phyloP scores from a whole-genome alignment of 2,888 invertebrate genomes.

The Seira musarum region DNA sequence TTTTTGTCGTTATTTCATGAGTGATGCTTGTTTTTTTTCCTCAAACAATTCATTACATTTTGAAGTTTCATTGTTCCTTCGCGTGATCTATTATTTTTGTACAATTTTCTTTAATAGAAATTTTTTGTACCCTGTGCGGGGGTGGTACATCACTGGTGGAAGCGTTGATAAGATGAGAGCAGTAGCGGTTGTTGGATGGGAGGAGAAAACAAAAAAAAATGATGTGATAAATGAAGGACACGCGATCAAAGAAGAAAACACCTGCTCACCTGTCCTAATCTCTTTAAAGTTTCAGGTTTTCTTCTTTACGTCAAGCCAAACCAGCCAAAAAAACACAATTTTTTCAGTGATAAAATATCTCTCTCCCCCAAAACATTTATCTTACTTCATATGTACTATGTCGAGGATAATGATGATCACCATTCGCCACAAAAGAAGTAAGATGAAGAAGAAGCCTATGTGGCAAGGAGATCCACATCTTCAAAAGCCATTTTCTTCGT shows the following conservation, averaged over 20 bases:
- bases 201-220: slow-evolving; percentile 41
- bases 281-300: slow-evolving; percentile 19
- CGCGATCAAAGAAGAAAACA: slow-evolving; percentile 58
- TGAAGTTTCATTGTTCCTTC: slow-evolving; percentile 11
- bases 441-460: neutral
- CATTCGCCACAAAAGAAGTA: slow-evolving; percentile 2
- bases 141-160: neutral
- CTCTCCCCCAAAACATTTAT: neutral
- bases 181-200: slow-evolving; percentile 26
- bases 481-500: slow-evolving; percentile 16
- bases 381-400: slow-evolving; percentile 10
- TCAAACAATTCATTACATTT: slow-evolving; percentile 23
- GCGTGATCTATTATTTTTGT: slow-evolving; percentile 13
- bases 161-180: slow-evolving; percentile 1
- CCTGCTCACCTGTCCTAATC: slow-evolving; percentile 50
- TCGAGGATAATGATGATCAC: slow-evolving; percentile 11
- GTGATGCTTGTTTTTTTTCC: neutral
- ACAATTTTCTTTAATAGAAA: slow-evolving; percentile 12
- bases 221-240: slow-evolving; percentile 60
- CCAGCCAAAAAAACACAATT: slow-evolving; percentile 4
- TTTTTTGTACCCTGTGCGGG: neutral
- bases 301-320: slow-evolving; percentile 11
- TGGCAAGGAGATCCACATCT: slow-evolving; percentile 4
- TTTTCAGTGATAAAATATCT: slow-evolving; percentile 17
- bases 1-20: no score